These are phyloP conservation scores for Cinclus cinclus DNA, from an alignment of 2,113 vertebrate species.

Conservation along the genomic window DNA sequence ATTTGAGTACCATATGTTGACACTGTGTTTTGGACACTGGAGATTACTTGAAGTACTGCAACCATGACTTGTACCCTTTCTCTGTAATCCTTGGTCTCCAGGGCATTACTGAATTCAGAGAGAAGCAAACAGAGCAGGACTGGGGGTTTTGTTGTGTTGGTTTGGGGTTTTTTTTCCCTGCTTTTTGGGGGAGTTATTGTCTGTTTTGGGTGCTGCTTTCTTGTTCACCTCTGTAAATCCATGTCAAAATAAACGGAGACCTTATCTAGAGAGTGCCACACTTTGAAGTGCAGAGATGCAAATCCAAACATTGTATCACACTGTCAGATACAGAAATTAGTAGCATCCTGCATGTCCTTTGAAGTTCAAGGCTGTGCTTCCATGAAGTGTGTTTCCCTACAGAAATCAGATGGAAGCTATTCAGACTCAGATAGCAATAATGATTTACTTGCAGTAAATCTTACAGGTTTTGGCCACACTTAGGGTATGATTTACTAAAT, in stretches of 20 bases:
- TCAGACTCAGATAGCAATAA: slow-evolving; percentile 78
- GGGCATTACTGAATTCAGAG: slow-evolving; percentile 82
- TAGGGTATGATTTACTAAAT: slow-evolving; percentile 51
- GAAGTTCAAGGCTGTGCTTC: slow-evolving; percentile 73
- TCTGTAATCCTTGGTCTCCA: slow-evolving; percentile 85
- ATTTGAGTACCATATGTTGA: slow-evolving; percentile 84
- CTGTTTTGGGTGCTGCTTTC: slow-evolving; percentile 80
- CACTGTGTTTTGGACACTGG: slow-evolving; percentile 76
- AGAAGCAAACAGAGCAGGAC: slow-evolving; percentile 47
- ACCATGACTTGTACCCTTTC: slow-evolving; percentile 75
- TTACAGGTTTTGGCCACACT: slow-evolving; percentile 62
- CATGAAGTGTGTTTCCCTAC: slow-evolving; percentile 62
- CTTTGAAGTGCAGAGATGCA: slow-evolving; percentile 87
- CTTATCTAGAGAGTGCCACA: slow-evolving; percentile 75
- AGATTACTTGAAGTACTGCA: slow-evolving; percentile 76
- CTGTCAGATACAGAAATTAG: slow-evolving; percentile 80
- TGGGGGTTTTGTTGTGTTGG: background rate
- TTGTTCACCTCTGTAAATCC: slow-evolving; percentile 86
- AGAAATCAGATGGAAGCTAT: slow-evolving; percentile 82
- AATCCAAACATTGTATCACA: slow-evolving; percentile 80
- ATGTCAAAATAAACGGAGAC: slow-evolving; percentile 84
- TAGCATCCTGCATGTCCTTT: slow-evolving; percentile 80
- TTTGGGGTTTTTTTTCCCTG: background rate
- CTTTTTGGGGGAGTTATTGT: slow-evolving; percentile 49
- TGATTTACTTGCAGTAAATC: slow-evolving; percentile 72